Percentiles rank a stretch among this genome's conserved stretches.
Evolutionary conservation across 2,113 vertebrate species (phyloP).

Genomic region (Barbus barbus): DNA sequence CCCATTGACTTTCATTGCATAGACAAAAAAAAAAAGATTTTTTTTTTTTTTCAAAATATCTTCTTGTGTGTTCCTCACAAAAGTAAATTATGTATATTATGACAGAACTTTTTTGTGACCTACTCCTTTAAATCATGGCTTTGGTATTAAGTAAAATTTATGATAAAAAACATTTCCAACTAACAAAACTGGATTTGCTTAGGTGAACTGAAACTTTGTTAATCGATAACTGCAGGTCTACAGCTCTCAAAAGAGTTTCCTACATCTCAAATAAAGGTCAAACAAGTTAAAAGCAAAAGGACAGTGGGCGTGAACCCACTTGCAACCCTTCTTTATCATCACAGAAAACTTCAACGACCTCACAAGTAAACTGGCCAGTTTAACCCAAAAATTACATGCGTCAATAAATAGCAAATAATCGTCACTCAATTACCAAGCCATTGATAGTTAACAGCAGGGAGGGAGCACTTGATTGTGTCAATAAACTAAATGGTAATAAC

Average conservation of each 20-base stretch:
- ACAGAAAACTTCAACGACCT: not conserved
- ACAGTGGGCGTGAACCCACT: constrained; percentile 12
- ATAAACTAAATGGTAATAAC: constrained; percentile 53
- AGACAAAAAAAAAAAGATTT: not conserved
- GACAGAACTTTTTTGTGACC: not conserved
- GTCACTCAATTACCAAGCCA: constrained; percentile 34
- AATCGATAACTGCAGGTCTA: not conserved
- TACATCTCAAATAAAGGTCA: not conserved
- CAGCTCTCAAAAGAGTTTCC: not conserved
- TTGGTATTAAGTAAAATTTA: not conserved
- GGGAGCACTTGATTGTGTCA: constrained; percentile 44
- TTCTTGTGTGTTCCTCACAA: not conserved
- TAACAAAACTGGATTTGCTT: not conserved
- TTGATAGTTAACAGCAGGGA: constrained; percentile 52
- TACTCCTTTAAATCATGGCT: not conserved
- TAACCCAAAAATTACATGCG: constrained; percentile 17
- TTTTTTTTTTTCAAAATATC: not conserved
- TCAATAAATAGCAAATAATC: constrained; percentile 8
- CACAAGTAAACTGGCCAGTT: constrained; percentile 32
- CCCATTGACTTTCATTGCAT: not conserved
- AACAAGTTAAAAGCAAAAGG: not conserved
- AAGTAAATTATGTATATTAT: not conserved
- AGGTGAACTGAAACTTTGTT: not conserved
- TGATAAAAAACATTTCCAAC: not conserved
- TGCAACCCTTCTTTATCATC: not conserved